Evolutionary conservation across 37 sponge, comb jelly and placozoan genomes (phyloP), one percentile per base, ranked within the genome.

Genomic region (Ephydatia muelleri): DNA sequence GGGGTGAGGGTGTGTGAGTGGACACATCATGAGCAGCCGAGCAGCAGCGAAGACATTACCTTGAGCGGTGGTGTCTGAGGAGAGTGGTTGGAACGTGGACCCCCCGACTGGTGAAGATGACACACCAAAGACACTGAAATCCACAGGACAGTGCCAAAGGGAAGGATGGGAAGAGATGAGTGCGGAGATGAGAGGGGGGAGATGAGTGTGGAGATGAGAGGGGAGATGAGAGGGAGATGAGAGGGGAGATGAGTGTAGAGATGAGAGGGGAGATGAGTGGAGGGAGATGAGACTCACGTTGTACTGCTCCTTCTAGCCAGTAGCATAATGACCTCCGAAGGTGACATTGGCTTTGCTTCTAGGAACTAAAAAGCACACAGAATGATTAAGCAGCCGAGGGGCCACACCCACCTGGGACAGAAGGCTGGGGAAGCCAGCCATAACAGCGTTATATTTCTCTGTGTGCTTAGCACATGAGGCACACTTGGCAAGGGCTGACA

Each of bases 371-470:
- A 65, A 34, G 39, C 12, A 21, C 38, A 12, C 19, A 23, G 23
- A 26, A 37, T 38, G 38, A 75, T 25, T 33, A 6, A 34, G 14
- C 33, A 33, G 32, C 23, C 23, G 21, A n/a, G n/a, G n/a, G n/a
- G n/a, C n/a, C n/a, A n/a, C n/a, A 4, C 6, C 21, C 76, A 89
- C 83, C 84, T 88, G 73, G 26, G 67, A 31, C 3, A 88, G 47
- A 3, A 84, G 31, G 16, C 76, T 68, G 25, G 75, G 64, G 9
- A 80, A 68, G 28, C 81, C 68, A 12, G 32, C 5, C 37, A 30
- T 36, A 0, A 89, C 72, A n/a, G 74, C 64, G 12, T 34, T 66
- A 28, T 80, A 33, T 38, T 89, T 83, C 34, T 65, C 72, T 75
- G 30, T 29, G 3, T 28, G 21, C 57, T 48, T 30, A 26, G 57